Evolutionary conservation across 2,797 vertebrate species (phyloP).

Genomic region (Hoplostethus mediterraneus): DNA sequence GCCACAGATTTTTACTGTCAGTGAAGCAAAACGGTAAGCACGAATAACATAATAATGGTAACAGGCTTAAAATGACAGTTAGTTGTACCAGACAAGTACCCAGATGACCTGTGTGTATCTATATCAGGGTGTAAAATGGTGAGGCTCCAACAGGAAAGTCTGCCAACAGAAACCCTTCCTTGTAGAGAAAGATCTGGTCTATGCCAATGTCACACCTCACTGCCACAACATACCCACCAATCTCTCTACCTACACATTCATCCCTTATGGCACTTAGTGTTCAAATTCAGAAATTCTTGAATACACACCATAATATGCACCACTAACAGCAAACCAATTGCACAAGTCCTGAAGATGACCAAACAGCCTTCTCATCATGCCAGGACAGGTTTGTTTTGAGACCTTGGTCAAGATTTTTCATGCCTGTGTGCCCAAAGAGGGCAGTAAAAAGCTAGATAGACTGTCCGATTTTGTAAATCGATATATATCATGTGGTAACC

Average conservation of each 20-base stretch:
- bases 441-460: not conserved
- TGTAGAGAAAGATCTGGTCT: not conserved
- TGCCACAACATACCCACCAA: not conserved
- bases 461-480: not conserved
- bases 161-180: not conserved
- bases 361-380: not conserved
- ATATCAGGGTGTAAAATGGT: not conserved
- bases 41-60: not conserved
- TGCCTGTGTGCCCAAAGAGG: not conserved
- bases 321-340: not conserved
- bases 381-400: not conserved
- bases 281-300: not conserved
- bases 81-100: not conserved
- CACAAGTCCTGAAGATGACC: not conserved
- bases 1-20: no score
- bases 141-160: not conserved
- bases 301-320: not conserved
- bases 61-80: not conserved
- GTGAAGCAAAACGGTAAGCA: not conserved
- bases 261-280: not conserved
- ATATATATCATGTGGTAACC: not conserved
- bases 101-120: not conserved
- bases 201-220: not conserved
- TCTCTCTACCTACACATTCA: not conserved
- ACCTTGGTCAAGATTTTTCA: not conserved